These are phyloP conservation scores for Trematomus loennbergii DNA, from an alignment of 2,113 vertebrate genomes.

Conservation along the genomic window DNA sequence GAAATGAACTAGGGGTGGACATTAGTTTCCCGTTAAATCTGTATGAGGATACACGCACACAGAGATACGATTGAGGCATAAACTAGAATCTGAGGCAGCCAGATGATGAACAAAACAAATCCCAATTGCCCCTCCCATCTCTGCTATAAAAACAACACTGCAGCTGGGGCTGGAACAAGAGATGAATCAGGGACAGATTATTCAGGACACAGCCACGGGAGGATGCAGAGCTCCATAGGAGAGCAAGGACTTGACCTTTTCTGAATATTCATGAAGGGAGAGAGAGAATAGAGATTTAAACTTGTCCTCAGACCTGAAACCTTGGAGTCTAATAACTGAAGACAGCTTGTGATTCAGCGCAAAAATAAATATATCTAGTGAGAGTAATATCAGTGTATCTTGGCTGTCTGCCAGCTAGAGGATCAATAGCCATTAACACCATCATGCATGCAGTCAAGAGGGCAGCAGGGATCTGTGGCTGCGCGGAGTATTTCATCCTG, in stretches of 20 bases:
- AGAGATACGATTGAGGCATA: slow-evolving; percentile 14
- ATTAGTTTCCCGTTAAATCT: not conserved
- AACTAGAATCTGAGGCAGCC: slow-evolving; percentile 43
- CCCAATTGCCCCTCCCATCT: slow-evolving; percentile 50
- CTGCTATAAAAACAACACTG: slow-evolving; percentile 5
- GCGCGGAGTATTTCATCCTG: slow-evolving; percentile 64
- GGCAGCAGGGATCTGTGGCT: slow-evolving; percentile 56
- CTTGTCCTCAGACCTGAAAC: slow-evolving; percentile 30
- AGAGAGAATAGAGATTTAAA: slow-evolving; percentile 35
- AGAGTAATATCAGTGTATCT: slow-evolving; percentile 42
- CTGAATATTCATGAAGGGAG: slow-evolving; percentile 65
- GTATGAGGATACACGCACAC: not conserved
- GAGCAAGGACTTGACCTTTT: slow-evolving; percentile 66
- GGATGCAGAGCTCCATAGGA: slow-evolving; percentile 46
- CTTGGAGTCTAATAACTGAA: slow-evolving; percentile 26
- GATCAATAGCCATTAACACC: slow-evolving; percentile 77
- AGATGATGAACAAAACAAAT: slow-evolving; percentile 67
- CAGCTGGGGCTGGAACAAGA: slow-evolving; percentile 57
- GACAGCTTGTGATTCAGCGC: slow-evolving; percentile 40
- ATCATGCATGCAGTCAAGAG: slow-evolving; percentile 58
- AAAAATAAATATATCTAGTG: slow-evolving; percentile 56
- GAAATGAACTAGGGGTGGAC: not conserved
- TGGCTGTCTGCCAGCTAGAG: slow-evolving; percentile 58
- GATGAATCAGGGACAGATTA: slow-evolving; percentile 73
- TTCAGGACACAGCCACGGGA: slow-evolving; percentile 63